Base-by-base conservation (phyloP, 2,113 vertebrate genomes). In the Litocranius walleri region DNA sequence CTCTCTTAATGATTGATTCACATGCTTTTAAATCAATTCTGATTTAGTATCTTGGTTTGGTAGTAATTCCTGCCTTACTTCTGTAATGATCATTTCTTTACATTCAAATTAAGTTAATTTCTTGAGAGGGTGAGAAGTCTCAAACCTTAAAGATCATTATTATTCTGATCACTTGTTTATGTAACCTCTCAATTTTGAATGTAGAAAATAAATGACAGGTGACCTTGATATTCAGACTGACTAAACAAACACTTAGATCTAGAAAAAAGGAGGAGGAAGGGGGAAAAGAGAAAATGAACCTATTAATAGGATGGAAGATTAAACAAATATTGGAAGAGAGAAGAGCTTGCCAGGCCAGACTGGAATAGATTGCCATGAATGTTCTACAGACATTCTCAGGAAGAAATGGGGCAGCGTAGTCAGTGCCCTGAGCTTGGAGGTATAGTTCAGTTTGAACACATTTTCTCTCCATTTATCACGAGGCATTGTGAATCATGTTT, bases 101-200 rank as follows among this genome's bases (percentile, higher is more conserved):
- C 67, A 90, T 90, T 97, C 56, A 95, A 64, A 88, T 91, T 50
- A 84, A 94, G 85, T 45, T 96, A 89, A 90, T 95, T 96, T 98
- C 33, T 86, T 88, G 57, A 96, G 13, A 95, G n/a, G 89, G n/a
- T 27, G 10, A 48, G 52, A 96, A n/a, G 43, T 89, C 61, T 85
- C 52, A n/a, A 77, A 93, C 43, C 52, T 80, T 87, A 94, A 95
- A 95, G 43, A 54, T 13, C 84, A 90, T 43, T 88, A 30, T 93
- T 80, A 82, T 92, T 84, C 56, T 94, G 50, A 56, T 78, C 21
- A 61, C 33, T 90, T 85, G n/a, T 93, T 88, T 36, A 91, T 77
- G 33, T 62, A 54, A 92, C 36, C 90, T 30, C 62, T 80, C 43
- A 87, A 94, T 77, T 96, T 71, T 71, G 97, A 92, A 78, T 59